Conservation (phyloP, 2,113 vertebrate species). For the Pipra filicauda region DNA sequence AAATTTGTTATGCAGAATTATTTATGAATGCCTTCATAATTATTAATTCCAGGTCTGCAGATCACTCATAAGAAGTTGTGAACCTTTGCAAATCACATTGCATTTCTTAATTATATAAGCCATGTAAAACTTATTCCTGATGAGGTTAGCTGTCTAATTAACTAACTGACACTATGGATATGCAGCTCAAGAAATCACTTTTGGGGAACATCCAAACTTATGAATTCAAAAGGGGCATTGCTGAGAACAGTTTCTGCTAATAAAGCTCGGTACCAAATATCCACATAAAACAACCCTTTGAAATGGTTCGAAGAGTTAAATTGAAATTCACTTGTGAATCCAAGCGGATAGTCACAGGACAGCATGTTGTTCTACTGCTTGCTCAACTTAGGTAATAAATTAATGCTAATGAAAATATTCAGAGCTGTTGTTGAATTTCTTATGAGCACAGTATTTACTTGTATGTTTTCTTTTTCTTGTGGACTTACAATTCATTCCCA, state of each 20-base stretch:
- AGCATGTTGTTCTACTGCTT: background rate
- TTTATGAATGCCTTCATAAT: slow-evolving; percentile 41
- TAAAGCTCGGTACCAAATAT: background rate
- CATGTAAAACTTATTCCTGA: slow-evolving; percentile 10
- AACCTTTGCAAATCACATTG: background rate
- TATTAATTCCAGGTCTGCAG: slow-evolving; percentile 39
- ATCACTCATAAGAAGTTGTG: background rate
- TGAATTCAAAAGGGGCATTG: background rate
- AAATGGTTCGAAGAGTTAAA: slow-evolving; percentile 25
- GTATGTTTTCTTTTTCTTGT: background rate
- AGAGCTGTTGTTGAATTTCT: slow-evolving; percentile 40
- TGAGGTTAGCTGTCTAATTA: slow-evolving; percentile 32
- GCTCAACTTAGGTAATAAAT: slow-evolving; percentile 50
- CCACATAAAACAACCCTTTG: background rate
- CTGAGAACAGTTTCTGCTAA: background rate
- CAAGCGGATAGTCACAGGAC: background rate
- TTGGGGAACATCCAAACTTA: background rate
- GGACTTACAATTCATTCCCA: background rate
- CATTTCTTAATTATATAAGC: slow-evolving; percentile 24
- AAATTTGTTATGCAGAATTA: slow-evolving; percentile 27
- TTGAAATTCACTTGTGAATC: background rate
- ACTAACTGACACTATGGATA: background rate
- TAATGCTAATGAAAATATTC: slow-evolving; percentile 48
- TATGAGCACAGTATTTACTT: slow-evolving; percentile 40
- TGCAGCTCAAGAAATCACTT: background rate